Percentiles rank a stretch among this genome's conserved stretches.
These are phyloP conservation scores for Bos javanicus DNA, from an alignment of 2,113 vertebrate species.

Conservation along the genomic window DNA sequence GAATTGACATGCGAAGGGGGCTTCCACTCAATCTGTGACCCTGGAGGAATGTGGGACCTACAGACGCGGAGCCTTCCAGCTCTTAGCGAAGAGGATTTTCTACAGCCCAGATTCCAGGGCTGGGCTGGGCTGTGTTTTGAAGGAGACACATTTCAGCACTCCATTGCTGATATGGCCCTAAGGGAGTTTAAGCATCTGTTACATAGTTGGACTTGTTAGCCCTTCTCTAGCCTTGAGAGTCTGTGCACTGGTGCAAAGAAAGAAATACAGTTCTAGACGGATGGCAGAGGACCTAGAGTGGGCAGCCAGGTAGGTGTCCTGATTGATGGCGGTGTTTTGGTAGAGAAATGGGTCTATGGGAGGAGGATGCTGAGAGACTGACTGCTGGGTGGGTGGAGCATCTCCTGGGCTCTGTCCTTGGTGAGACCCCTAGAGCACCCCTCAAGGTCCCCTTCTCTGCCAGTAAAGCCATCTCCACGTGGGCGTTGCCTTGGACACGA, in stretches of 20 bases:
- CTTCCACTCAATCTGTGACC: background rate
- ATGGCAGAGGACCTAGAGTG: background rate
- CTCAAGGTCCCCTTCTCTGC: background rate
- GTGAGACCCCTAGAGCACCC: background rate
- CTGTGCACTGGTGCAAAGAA: background rate
- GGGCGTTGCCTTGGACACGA: background rate
- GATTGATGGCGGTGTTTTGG: background rate
- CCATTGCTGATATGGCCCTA: fast-evolving
- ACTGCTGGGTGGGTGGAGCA: fast-evolving
- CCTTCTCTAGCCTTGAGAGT: background rate
- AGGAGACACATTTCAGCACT: background rate
- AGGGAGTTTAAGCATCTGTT: background rate
- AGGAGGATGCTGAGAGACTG: background rate
- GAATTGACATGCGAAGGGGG: background rate
- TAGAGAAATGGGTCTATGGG: background rate
- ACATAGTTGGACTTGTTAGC: background rate
- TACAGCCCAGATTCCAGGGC: background rate
- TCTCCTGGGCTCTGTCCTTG: background rate
- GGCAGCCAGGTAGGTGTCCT: background rate
- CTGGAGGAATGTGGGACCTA: background rate
- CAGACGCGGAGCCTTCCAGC: background rate
- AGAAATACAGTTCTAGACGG: background rate
- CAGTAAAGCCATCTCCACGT: background rate
- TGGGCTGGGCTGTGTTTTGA: background rate
- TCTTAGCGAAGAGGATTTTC: background rate